Conservation (phyloP, 2,888 invertebrate genomes). For the Cabera pusaria region DNA sequence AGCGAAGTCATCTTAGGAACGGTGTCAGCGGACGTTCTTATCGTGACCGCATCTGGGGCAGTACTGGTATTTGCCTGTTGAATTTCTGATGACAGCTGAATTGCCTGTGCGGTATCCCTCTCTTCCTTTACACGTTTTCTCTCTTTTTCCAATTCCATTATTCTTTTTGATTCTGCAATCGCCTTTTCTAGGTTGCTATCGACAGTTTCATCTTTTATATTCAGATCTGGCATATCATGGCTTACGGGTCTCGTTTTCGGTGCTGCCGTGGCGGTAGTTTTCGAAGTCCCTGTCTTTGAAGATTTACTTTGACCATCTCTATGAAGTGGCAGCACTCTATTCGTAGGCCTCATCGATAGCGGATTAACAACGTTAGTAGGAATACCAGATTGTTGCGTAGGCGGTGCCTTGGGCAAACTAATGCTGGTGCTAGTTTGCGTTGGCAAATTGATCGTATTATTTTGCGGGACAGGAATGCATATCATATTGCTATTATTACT, state of each 20-base stretch:
- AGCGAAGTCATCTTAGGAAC: slow-evolving; percentile 64
- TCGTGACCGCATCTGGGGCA: slow-evolving; percentile 39
- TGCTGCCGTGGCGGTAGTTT: slow-evolving; percentile 49
- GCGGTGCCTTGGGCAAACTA: slow-evolving; percentile 83
- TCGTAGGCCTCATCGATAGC: slow-evolving; percentile 88
- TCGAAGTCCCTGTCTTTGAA: slow-evolving; percentile 56
- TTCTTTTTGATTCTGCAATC: slow-evolving; percentile 76
- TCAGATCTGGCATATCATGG: slow-evolving; percentile 79
- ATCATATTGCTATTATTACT: slow-evolving; percentile 58
- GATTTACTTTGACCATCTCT: slow-evolving; percentile 84
- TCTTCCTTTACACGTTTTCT: slow-evolving; percentile 76
- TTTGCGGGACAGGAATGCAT: slow-evolving; percentile 68
- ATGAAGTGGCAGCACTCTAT: slow-evolving; percentile 90
- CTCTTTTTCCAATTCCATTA: slow-evolving; percentile 73
- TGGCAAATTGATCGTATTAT: slow-evolving; percentile 74
- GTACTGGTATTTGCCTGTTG: slow-evolving; percentile 62
- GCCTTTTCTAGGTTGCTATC: slow-evolving; percentile 79
- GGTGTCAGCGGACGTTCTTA: slow-evolving; percentile 33
- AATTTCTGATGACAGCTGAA: slow-evolving; percentile 62
- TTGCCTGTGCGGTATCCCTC: slow-evolving; percentile 62
- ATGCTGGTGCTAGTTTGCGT: slow-evolving; percentile 82
- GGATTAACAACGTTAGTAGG: slow-evolving; percentile 89
- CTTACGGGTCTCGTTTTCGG: slow-evolving; percentile 65
- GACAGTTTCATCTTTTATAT: slow-evolving; percentile 76
- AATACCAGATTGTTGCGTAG: slow-evolving; percentile 84